Conservation (phyloP, 2,797 vertebrate species). For the Mus minutoides region DNA sequence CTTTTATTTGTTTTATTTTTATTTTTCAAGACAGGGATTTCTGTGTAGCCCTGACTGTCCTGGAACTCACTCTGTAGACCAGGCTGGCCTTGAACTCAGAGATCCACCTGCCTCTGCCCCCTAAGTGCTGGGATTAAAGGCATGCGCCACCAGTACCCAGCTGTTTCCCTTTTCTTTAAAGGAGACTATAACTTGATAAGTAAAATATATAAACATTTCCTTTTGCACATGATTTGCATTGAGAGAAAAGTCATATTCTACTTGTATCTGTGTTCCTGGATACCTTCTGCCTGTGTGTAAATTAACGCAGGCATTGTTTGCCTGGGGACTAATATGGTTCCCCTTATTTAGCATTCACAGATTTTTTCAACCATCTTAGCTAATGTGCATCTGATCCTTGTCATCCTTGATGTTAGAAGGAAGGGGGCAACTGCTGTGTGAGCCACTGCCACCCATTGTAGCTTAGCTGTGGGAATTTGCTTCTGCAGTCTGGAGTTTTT, state of each 20-base stretch:
- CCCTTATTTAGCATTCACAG: slow-evolving; percentile 78
- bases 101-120: no score
- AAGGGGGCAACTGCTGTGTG: slow-evolving; percentile 49
- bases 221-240: neutral
- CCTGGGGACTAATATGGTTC: slow-evolving; percentile 70
- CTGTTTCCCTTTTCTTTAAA: slow-evolving; percentile 39
- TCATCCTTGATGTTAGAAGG: slow-evolving; percentile 71
- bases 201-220: neutral
- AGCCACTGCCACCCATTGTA: neutral
- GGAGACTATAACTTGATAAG: slow-evolving; percentile 31
- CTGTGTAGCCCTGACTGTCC: no score
- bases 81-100: no score
- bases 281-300: slow-evolving; percentile 64
- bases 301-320: slow-evolving; percentile 72
- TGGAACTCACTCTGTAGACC: no score
- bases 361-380: slow-evolving; percentile 71
- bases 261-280: slow-evolving; percentile 30
- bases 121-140: no score
- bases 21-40: no score
- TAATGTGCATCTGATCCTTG: slow-evolving; percentile 70
- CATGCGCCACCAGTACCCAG: no score
- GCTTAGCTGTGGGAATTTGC: neutral
- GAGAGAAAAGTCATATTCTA: neutral
- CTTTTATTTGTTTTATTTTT: no score
- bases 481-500: neutral